Percentiles rank a stretch among this genome's conserved stretches.
These are phyloP conservation scores for Steatocranus sp. DNA, from an alignment of 2,797 vertebrate genomes.

Conservation along the genomic window DNA sequence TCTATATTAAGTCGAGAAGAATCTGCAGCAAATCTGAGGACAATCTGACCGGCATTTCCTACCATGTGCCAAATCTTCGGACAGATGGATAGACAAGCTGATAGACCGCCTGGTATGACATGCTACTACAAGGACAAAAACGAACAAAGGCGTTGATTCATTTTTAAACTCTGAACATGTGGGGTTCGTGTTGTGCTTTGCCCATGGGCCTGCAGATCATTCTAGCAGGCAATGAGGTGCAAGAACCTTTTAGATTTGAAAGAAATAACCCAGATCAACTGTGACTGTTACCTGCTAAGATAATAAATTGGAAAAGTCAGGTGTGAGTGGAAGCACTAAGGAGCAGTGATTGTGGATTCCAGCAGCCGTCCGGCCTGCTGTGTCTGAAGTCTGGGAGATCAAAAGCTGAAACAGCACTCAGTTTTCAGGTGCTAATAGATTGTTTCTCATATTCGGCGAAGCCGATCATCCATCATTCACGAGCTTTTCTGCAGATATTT, in stretches of 20 bases:
- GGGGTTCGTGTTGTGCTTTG: neutral
- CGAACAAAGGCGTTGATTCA: neutral
- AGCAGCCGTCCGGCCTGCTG: neutral
- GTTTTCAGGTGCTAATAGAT: neutral
- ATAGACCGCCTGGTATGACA: neutral
- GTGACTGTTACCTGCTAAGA: neutral
- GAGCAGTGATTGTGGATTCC: neutral
- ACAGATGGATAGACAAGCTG: neutral
- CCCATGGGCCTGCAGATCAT: neutral
- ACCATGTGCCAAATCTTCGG: neutral
- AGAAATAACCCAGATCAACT: neutral
- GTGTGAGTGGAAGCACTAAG: neutral
- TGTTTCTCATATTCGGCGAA: neutral
- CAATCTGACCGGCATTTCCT: neutral
- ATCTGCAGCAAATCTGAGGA: neutral
- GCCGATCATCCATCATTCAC: neutral
- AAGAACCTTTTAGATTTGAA: neutral
- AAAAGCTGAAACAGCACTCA: neutral
- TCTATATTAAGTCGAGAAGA: neutral
- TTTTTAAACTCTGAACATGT: neutral
- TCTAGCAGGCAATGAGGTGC: neutral
- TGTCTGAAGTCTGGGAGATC: neutral
- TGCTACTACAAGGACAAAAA: neutral
- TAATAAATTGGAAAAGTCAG: neutral
- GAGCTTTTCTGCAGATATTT: neutral